Conservation (phyloP, 2,797 vertebrate genomes). For the Florisuga fusca region DNA sequence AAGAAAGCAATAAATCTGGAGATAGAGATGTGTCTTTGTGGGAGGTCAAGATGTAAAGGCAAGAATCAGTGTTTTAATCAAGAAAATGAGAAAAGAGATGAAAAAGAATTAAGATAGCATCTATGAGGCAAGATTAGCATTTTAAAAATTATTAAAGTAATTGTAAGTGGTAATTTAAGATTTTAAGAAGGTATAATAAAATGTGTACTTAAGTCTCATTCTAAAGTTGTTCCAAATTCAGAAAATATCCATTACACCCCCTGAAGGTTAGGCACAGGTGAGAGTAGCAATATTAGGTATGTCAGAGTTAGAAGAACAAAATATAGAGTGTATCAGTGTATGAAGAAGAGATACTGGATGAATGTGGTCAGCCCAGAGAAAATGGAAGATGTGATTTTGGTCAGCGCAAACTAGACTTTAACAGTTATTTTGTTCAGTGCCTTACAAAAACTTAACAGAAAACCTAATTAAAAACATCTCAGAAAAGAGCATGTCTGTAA, state of each 20-base stretch:
- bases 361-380: neutral
- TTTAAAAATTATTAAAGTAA: neutral
- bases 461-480: neutral
- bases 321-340: neutral
- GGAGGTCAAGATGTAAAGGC: neutral
- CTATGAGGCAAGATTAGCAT: neutral
- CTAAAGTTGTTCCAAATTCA: neutral
- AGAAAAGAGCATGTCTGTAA: neutral
- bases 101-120: neutral
- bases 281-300: neutral
- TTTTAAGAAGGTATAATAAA: neutral
- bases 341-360: neutral
- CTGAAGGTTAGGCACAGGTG: neutral
- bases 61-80: neutral
- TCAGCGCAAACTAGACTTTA: neutral
- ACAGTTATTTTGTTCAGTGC: neutral
- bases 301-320: neutral
- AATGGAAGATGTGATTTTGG: neutral
- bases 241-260: neutral
- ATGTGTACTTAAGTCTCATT: neutral
- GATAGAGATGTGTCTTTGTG: neutral
- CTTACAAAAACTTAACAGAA: neutral
- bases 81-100: neutral
- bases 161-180: neutral
- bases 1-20: neutral